These are phyloP conservation scores for Protaetia brevitarsis DNA, from an alignment of 1,140 invertebrate genomes.

Conservation along the genomic window DNA sequence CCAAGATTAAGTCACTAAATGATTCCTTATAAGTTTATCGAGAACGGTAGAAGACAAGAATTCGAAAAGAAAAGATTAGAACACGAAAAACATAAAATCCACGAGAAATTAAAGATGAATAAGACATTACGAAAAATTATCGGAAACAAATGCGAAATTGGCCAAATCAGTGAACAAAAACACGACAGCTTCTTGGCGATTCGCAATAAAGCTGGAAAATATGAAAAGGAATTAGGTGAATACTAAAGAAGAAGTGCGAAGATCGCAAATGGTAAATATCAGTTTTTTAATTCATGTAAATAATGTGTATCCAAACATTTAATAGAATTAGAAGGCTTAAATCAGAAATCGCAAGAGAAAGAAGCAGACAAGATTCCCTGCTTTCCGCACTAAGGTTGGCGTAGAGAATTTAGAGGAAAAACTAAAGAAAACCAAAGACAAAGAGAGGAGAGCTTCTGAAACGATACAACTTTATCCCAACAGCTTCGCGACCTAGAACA, in stretches of 20 bases:
- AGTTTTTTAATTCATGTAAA: background rate
- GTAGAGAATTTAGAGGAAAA: background rate
- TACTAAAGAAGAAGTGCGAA: slow-evolving; percentile 11
- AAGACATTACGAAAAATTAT: slow-evolving; percentile 13
- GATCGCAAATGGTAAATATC: slow-evolving; percentile 2
- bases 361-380: background rate
- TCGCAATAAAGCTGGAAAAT: background rate
- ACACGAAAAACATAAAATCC: slow-evolving; percentile 8
- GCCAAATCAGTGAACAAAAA: slow-evolving; percentile 2
- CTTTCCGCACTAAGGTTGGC: background rate
- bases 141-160: slow-evolving; percentile 20
- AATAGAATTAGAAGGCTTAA: background rate
- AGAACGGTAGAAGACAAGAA: slow-evolving; percentile 9
- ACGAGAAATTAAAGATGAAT: slow-evolving; percentile 17
- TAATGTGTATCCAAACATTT: background rate
- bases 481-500: background rate
- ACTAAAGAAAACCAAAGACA: slow-evolving; percentile 13
- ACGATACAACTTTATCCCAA: background rate
- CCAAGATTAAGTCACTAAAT: background rate
- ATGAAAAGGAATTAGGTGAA: background rate
- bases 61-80: slow-evolving; percentile 9
- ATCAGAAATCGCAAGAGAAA: background rate
- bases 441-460: background rate
- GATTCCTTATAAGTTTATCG: background rate
- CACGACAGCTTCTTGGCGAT: slow-evolving; percentile 16